Base-by-base conservation (phyloP, 2,888 invertebrate genomes). In the Scelioninae gen. 1 region DNA sequence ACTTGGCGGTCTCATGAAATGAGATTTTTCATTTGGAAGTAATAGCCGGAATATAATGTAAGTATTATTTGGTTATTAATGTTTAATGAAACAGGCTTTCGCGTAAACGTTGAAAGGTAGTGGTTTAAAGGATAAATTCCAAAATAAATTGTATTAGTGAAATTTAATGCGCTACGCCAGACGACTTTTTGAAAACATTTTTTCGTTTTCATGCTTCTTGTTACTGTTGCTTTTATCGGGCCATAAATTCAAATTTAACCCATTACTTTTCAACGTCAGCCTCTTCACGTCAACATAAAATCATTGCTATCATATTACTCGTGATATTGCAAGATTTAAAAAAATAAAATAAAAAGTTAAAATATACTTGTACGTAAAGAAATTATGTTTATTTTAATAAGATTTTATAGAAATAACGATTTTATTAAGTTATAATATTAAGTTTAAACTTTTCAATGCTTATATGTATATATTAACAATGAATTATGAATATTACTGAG, bases 191-290 rank as follows among this genome's bases (percentile, higher is more conserved):
- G 43, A 43, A 51, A 60, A 38, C 71, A 51, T 72, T 72, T 72
- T 72, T 72, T 72, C 55, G 60, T 53, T 53, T 62, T 16, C 53
- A 62, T 53, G 60, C 16, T 60, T 51, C 71, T 60, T 51, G 71
- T 72, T 72, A 53, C 60, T 43, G 71, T 62, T 62, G 65, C 65
- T 65, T 74, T 74, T 65, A 74, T 74, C 65, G 74, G 49, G 15
- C n/a, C 47, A 74, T 74, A 74, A 74, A 74, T 74, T 74, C 65
- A 65, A 74, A 74, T 74, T 56, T 65, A 63, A 65, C 45, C 74
- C 74, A 65, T 65, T 74, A 74, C 56, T 55, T 65, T 65, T 65
- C 74, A 74, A 56, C 65, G 49, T 56, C 47, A 56, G 38, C 55
- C 63, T 65, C 65, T 56, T 56, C 55, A 56, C 65, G 65, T 74